Conservation (phyloP, 2,113 vertebrate species). For the Callocephalon fimbriatum region DNA sequence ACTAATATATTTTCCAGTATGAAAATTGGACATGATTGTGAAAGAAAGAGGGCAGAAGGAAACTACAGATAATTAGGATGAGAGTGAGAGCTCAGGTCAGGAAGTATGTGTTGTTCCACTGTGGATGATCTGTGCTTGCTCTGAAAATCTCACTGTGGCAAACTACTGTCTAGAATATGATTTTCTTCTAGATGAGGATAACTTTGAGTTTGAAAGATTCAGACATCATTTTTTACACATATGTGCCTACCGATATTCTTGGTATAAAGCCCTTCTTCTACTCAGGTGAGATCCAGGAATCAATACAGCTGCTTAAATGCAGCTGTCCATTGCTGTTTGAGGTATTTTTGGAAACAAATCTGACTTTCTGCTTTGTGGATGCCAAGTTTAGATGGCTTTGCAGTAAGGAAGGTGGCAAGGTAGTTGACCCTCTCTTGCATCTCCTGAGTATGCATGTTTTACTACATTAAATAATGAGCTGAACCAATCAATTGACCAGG, state of each 20-base stretch:
- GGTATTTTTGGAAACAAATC: background rate
- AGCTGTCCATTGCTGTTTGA: background rate
- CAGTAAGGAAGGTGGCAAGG: background rate
- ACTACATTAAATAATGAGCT: background rate
- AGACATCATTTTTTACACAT: background rate
- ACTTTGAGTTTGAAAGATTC: background rate
- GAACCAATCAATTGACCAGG: background rate
- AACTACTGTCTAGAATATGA: background rate
- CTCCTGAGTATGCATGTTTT: background rate
- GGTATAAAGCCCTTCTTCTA: background rate
- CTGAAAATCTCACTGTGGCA: background rate
- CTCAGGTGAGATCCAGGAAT: background rate
- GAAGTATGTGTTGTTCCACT: background rate
- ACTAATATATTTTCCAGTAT: background rate
- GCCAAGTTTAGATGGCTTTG: background rate
- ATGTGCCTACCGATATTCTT: background rate
- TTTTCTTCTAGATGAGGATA: background rate
- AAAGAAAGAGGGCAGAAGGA: background rate
- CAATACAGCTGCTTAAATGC: background rate
- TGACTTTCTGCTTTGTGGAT: background rate
- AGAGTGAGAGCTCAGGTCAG: background rate
- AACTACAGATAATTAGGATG: background rate
- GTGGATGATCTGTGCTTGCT: background rate
- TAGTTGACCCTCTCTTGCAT: background rate
- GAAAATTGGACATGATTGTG: background rate